Conservation (phyloP, 2,888 invertebrate species). For the Hyles lineata region DNA sequence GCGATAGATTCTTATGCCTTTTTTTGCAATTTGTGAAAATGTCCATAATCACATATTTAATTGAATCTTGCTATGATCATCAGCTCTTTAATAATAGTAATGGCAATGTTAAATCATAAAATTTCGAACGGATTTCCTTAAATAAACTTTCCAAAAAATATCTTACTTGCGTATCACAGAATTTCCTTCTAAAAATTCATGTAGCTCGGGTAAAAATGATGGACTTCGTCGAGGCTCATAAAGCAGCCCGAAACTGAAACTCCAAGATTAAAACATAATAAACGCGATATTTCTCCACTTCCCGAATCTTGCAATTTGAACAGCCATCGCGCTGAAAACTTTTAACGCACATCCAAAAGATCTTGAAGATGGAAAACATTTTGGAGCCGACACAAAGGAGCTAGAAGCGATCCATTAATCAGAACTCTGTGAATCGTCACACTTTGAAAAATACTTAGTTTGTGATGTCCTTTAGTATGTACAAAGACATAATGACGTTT, state of each 20-base stretch:
- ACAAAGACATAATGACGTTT: neutral
- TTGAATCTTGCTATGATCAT: too few species aligned
- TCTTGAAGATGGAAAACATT: conserved; percentile 34
- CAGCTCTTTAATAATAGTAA: too few species aligned
- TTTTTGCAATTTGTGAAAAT: too few species aligned
- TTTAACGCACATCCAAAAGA: conserved; percentile 21
- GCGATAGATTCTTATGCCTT: too few species aligned
- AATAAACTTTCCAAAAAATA: too few species aligned
- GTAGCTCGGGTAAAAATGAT: neutral
- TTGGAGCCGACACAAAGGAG: conserved; percentile 48
- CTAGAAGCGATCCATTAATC: conserved; percentile 49
- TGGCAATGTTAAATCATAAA: too few species aligned
- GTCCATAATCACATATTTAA: too few species aligned
- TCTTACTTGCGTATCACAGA: too few species aligned
- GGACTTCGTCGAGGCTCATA: conserved; percentile 6
- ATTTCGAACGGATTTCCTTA: too few species aligned
- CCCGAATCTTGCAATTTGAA: conserved; percentile 14
- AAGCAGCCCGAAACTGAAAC: conserved; percentile 2
- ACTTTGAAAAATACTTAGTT: conserved; percentile 35
- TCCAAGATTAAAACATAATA: conserved; percentile 35
- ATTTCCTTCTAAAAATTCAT: too few species aligned
- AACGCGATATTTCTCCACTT: conserved; percentile 28
- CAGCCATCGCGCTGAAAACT: conserved; percentile 16
- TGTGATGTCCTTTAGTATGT: neutral
- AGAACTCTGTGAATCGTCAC: conserved; percentile 43